Conservation (phyloP, 2,888 invertebrate species). For the Eupithecia abbreviata region DNA sequence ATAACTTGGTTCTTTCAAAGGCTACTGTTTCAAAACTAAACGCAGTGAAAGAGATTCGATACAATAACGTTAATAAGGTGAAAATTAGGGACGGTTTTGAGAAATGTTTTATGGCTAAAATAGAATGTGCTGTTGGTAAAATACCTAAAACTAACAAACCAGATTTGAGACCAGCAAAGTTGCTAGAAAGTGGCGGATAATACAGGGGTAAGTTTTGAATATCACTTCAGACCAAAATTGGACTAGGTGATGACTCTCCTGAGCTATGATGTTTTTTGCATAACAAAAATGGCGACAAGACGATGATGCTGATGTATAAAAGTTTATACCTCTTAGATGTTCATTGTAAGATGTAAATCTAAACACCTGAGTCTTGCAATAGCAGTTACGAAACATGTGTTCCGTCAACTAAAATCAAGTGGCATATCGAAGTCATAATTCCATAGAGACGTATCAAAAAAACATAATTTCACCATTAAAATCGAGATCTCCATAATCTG, state of each 20-base stretch:
- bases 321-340: neutral
- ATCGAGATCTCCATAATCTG: too few relatives aligned
- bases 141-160: neutral
- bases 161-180: neutral
- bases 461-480: too few relatives aligned
- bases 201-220: neutral
- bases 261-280: neutral
- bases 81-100: constrained; percentile 27
- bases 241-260: neutral
- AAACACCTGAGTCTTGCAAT: neutral
- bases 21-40: constrained; percentile 64
- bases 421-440: too few relatives aligned
- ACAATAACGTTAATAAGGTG: constrained; percentile 47
- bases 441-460: too few relatives aligned
- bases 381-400: neutral
- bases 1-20: constrained; percentile 52
- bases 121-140: neutral
- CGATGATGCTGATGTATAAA: neutral
- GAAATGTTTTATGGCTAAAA: constrained; percentile 26
- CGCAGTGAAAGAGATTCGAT: constrained; percentile 29
- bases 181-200: neutral
- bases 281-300: neutral
- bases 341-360: neutral
- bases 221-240: neutral
- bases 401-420: neutral